A percentile compares a stretch with the other conserved stretches of the same genome.
phyloP scores from a whole-genome alignment of 2,888 invertebrate species.

The Homarus gammarus region DNA sequence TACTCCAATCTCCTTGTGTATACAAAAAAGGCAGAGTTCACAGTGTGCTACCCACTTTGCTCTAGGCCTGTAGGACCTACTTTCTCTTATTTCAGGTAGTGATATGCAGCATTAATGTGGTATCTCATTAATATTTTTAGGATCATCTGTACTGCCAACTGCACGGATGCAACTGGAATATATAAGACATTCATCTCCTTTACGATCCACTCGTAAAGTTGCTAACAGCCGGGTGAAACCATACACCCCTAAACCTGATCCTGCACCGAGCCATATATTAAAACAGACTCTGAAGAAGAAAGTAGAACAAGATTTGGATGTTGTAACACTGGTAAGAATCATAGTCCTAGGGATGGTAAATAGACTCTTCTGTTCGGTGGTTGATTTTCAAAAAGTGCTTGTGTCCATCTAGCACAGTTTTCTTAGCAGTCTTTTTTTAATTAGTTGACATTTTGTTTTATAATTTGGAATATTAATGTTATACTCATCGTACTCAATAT shows the following conservation, averaged over 20 bases:
- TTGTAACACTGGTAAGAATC: neutral
- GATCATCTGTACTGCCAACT: conserved; percentile 13
- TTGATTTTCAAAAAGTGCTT: no score
- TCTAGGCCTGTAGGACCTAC: no score
- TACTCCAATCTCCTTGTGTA: no score
- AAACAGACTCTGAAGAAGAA: conserved; percentile 64
- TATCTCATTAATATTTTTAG: conserved; percentile 7
- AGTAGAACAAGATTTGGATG: conserved; percentile 42
- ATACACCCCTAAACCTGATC: conserved; percentile 62
- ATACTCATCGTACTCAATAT: no score
- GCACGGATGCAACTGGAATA: conserved; percentile 18
- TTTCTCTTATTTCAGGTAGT: neutral
- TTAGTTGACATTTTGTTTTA: no score
- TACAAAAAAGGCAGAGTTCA: no score
- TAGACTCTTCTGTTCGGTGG: neutral
- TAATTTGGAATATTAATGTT: no score
- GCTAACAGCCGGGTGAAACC: conserved; percentile 15
- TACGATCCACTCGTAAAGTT: neutral
- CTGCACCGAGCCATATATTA: conserved; percentile 47
- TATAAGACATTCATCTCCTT: conserved; percentile 3
- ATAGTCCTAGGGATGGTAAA: neutral
- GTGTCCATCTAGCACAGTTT: no score
- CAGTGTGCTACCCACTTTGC: no score
- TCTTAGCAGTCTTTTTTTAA: no score
- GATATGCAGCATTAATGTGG: neutral